Base-by-base conservation (phyloP, 2,797 vertebrate species). In the Garrulus glandarius region DNA sequence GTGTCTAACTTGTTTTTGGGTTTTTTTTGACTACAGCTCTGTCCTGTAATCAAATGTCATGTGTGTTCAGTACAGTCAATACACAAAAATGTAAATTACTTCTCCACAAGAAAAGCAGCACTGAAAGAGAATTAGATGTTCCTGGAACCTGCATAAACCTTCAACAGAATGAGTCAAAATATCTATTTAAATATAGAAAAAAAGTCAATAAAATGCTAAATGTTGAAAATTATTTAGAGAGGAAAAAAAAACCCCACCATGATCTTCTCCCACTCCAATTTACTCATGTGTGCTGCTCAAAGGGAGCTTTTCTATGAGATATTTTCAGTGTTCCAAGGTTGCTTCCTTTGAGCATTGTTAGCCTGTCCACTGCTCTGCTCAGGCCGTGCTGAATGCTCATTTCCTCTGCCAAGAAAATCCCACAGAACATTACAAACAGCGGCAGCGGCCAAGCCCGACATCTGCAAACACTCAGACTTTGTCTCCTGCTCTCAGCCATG, bases 381-480 rank as follows among this genome's bases (percentile, higher is more conserved):
- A 59, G 93, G 86, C 97, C 67, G 88, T 49, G 95, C 91, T 87
- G 87, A 95, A 89, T 13, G 50, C 74, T 92, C 84, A 23, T 94
- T 87, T 89, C 92, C 89, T 83, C 88, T 96, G 96, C 96, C 97
- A 98, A 97, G 95, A 92, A 97, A 97, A 97, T 87, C 95, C 95
- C 96, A 94, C 96, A 97, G 97, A 96, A 96, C 19, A n/a, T 59
- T 93, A 75, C 92, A 89, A 96, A 96, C 82, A 95, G 87, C 39
- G 37, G 80, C 83, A 97, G 41, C 11, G 5, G 65, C 97, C 98
- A 98, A 97, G 97, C 96, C 76, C 87, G 97, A 97, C 98, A 98
- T 98, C 98, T 98, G 98, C 97, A 98, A 87, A 61, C 91, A 97
- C 97, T 98, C 97, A 98, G 92, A 96, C 91, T 81, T 87, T 92